These are phyloP conservation scores for Andrena chrysosceles DNA, from an alignment of 2,888 invertebrate genomes.

Conservation along the genomic window DNA sequence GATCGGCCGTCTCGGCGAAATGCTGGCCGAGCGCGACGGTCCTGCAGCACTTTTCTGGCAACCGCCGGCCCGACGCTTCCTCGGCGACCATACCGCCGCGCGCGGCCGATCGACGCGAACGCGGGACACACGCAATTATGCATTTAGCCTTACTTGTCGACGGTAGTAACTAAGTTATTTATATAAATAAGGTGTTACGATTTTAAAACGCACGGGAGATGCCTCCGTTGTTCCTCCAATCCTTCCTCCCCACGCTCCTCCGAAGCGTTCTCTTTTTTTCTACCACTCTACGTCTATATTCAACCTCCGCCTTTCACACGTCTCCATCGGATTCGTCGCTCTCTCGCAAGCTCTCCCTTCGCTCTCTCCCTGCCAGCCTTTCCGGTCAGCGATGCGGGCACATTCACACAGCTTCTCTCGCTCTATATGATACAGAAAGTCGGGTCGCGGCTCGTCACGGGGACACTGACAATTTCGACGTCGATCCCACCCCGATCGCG, in stretches of 20 bases:
- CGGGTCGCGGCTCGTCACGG: slow-evolving; percentile 65
- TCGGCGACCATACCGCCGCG: slow-evolving; percentile 70
- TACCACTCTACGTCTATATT: slow-evolving; percentile 34
- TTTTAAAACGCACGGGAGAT: slow-evolving; percentile 78
- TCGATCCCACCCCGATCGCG: not conserved
- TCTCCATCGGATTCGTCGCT: not conserved
- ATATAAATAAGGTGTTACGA: slow-evolving; percentile 83
- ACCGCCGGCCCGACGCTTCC: not conserved
- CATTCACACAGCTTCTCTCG: slow-evolving; percentile 27
- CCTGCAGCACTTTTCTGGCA: not conserved
- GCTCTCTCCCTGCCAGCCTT: not conserved
- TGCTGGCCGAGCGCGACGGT: slow-evolving; percentile 22
- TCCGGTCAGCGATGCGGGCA: not conserved
- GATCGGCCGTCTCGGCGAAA: slow-evolving; percentile 60
- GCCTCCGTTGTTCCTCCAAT: slow-evolving; percentile 52
- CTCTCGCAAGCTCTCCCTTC: not conserved
- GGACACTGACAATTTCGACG: not conserved
- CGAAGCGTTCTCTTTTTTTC: slow-evolving; percentile 16
- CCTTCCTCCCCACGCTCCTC: not conserved
- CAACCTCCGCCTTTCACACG: not conserved
- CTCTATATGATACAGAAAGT: slow-evolving; percentile 42
- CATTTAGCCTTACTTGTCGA: slow-evolving; percentile 80
- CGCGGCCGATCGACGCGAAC: slow-evolving; percentile 74
- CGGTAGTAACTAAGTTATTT: slow-evolving; percentile 82
- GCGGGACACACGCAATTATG: slow-evolving; percentile 81